Percentiles rank a stretch among this genome's conserved stretches.
Conservation (phyloP, 1,140 invertebrate species). For the Drosophila nasuta region DNA sequence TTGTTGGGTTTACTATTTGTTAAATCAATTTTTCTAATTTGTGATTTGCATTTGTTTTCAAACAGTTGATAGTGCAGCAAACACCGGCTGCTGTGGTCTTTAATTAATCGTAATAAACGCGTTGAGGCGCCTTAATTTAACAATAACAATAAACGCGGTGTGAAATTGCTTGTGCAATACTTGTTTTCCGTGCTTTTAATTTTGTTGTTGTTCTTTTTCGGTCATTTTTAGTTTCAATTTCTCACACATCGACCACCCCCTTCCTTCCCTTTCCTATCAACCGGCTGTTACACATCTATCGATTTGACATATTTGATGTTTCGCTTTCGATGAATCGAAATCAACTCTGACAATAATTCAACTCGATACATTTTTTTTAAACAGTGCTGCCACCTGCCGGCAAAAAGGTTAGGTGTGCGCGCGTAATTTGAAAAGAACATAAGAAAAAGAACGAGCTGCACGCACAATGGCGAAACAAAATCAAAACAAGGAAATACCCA, state of each 20-base stretch:
- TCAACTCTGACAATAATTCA: conserved; percentile 28
- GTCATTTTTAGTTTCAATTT: conserved; percentile 28
- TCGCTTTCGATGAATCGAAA: conserved; percentile 46
- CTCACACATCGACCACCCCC: neutral
- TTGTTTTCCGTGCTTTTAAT: conserved; percentile 35
- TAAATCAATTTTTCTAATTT: conserved; percentile 65
- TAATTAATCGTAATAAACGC: conserved; percentile 37
- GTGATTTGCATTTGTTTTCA: conserved; percentile 60
- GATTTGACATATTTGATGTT: conserved; percentile 31
- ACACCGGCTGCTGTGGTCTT: conserved; percentile 31
- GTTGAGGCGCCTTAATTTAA: conserved; percentile 44
- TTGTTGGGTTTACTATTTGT: conserved; percentile 31
- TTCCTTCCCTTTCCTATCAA: neutral
- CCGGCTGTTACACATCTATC: conserved; percentile 21
- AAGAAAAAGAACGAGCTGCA: neutral
- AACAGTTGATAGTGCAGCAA: conserved; percentile 40
- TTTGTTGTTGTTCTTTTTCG: conserved; percentile 3
- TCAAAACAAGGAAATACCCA: conserved; percentile 64
- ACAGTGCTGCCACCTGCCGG: conserved; percentile 33
- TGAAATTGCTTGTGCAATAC: conserved; percentile 46
- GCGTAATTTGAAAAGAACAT: conserved; percentile 32
- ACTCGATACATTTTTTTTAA: conserved; percentile 35
- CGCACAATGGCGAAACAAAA: conserved; percentile 58
- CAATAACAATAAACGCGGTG: conserved; percentile 26
- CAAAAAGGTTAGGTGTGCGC: conserved; percentile 8